Evolutionary conservation across 2,888 invertebrate species (phyloP), one percentile per base, ranked within the genome.

Genomic region (Stenodera caucasica): DNA sequence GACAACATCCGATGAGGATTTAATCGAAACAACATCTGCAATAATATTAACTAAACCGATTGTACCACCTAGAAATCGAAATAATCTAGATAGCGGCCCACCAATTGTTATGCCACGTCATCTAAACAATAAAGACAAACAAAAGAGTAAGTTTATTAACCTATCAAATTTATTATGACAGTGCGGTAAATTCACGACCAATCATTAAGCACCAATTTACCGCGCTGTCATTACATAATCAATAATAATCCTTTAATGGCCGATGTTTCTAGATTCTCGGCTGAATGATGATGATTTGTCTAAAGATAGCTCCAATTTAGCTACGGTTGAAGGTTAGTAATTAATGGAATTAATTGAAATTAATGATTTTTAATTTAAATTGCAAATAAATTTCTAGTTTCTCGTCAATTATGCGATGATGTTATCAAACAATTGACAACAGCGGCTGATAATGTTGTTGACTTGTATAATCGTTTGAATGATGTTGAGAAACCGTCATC

Each of bases 401-500:
- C 87, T 58, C 84, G 84, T 59, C 86, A 86, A 77, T 78, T 87
- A 64, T 86, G 87, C 73, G 82, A 83, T 69, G 85, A 86, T 74
- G 69, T 74, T 8, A 86, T 86, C 54, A 84, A 84, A 65, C 82
- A 84, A 75, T 78, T 90, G 63, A 88, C 87, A 8, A 82, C 83
- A 67, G 87, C 90, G 0, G 88, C 90, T 2, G 85, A 87, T 68
- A 88, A 88, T 72, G 88, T 90, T 45, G 88, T 88, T 2, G 87
- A 88, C 75, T 81, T 91, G 53, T 90, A 90, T 78, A 84, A 88
- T 61, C 84, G 87, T 57, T 78, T 90, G 14, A 72, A 67, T 53
- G 70, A 69, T 12, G 55, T 21, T 11, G 15, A 26, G 29, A 53
- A 6, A 83, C 84, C 1, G 70, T 72, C n/a, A 63, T n/a, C 66